Percentiles rank a stretch among this genome's conserved stretches.
Conservation (phyloP, 2,113 vertebrate species). For the Calonectris borealis region DNA sequence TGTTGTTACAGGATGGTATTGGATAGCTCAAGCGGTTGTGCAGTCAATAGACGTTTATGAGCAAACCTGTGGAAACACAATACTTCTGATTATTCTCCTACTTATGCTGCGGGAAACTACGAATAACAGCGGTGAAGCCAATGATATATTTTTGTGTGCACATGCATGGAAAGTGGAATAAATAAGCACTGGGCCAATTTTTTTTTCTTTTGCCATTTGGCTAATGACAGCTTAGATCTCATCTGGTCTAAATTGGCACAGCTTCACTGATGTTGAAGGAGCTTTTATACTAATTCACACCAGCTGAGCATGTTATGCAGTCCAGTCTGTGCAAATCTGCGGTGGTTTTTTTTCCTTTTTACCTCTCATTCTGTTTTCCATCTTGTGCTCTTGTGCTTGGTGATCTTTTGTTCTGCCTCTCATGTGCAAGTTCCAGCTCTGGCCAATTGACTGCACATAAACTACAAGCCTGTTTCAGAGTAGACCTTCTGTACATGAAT, state of each 20-base stretch:
- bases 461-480: not conserved
- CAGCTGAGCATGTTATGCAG: constrained; percentile 38
- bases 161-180: not conserved
- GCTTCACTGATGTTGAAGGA: not conserved
- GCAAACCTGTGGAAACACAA: not conserved
- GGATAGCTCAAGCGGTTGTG: not conserved
- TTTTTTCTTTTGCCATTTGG: not conserved
- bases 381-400: not conserved
- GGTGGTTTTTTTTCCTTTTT: not conserved
- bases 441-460: not conserved
- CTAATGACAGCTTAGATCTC: not conserved
- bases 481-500: not conserved
- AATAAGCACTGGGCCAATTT: not conserved
- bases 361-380: constrained; percentile 51
- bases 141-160: not conserved
- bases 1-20: not conserved
- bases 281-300: constrained; percentile 47
- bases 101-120: not conserved
- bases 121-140: not conserved
- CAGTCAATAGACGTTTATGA: not conserved
- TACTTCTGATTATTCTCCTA: not conserved
- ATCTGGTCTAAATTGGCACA: constrained; percentile 50
- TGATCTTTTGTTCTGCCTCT: not conserved
- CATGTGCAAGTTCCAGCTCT: not conserved
- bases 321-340: not conserved